Base-by-base conservation (phyloP, 2,888 invertebrate species). In the Drosophila borborema region DNA sequence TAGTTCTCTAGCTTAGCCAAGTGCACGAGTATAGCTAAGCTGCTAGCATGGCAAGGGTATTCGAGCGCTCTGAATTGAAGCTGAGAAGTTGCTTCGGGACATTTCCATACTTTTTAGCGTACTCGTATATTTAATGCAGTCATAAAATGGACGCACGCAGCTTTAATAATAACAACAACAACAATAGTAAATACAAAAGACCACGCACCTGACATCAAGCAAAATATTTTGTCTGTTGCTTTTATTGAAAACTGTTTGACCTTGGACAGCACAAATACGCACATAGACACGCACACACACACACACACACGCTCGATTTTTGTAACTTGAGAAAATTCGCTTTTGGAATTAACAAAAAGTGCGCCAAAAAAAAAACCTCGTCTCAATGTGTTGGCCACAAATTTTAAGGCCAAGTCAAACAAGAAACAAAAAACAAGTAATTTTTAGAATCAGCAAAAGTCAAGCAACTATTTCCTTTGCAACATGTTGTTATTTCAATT, bases 171-270 rank as follows among this genome's bases (percentile, higher is more conserved):
- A 43, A 38, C 6, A 48, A 61, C 10, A 16, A 49, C 40, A 41
- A 43, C 20, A 48, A 62, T 3, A 6, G 36, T 18, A 38, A 43
- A 18, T n/a, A 51, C 36, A 65, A 64, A 59, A 70, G 61, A 56
- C 65, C 28, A 36, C 58, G 59, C 59, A 74, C 51, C 64, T 76
- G 76, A 73, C 64, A 62, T 61, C 64, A 63, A 61, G 51, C 46
- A 46, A 64, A 56, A 48, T 54, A 34, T 55, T 64, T 23, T 76
- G 38, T 31, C 34, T 72, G 53, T 58, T 60, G 34, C 20, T 64
- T 64, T 56, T 64, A 77, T 77, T 76, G 72, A 64, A 78, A 72
- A 80, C 53, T 64, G 41, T 72, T 64, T 80, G 61, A 76, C 77
- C 67, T 78, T 80, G 77, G 34, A 38, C 54, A 64, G 48, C 54